A percentile compares a stretch with the other conserved stretches of the same genome.
Evolutionary conservation across 2,888 invertebrate genomes (phyloP).

Genomic region (Xanthostigma xanthostigma): DNA sequence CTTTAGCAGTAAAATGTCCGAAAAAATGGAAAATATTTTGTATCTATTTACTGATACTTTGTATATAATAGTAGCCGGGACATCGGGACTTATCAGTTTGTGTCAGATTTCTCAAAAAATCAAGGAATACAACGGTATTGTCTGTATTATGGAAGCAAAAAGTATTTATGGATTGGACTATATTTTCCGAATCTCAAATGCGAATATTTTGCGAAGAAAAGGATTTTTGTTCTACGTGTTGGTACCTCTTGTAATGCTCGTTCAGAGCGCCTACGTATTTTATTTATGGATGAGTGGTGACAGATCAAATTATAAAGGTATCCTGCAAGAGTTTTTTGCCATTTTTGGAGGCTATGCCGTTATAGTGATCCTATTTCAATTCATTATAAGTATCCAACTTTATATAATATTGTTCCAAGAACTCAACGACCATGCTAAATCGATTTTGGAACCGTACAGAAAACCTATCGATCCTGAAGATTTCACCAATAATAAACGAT

Average conservation of each 20-base stretch:
- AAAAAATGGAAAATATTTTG: no score
- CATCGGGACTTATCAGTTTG: no score
- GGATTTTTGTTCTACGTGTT: neutral
- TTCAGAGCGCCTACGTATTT: no score
- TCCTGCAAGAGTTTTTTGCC: no score
- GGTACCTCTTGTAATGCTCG: neutral
- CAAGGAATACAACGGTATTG: neutral
- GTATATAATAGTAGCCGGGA: no score
- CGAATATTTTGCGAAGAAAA: neutral
- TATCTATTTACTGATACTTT: no score
- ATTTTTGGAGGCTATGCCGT: neutral
- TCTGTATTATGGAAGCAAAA: neutral
- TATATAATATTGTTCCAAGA: neutral
- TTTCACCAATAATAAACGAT: no score
- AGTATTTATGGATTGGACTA: neutral
- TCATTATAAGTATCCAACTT: neutral
- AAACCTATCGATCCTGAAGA: no score
- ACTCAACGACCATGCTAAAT: neutral
- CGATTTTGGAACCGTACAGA: neutral
- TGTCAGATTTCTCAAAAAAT: no score
- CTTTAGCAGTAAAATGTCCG: no score
- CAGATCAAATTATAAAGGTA: no score
- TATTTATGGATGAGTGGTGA: no score
- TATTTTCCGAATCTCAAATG: neutral
- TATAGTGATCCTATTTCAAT: neutral